Conservation (phyloP, 2,888 invertebrate genomes). For the Dilophus febrilis region DNA sequence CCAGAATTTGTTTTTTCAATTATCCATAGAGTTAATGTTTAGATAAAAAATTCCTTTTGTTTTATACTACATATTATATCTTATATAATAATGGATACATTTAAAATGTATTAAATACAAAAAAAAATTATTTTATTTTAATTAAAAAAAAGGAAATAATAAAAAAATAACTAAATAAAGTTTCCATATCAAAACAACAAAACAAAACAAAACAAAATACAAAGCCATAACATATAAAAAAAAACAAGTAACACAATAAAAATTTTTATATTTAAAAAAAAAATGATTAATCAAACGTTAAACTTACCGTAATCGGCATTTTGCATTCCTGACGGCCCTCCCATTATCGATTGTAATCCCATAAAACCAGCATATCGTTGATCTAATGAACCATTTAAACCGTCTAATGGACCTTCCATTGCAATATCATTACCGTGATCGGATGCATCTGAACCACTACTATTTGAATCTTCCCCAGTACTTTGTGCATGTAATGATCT, state of each 20-base stretch:
- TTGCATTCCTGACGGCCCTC: slow-evolving; percentile 73
- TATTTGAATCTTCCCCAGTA: slow-evolving; percentile 68
- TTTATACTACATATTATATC: too few species aligned
- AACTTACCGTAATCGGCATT: slow-evolving; percentile 66
- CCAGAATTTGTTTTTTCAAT: too few species aligned
- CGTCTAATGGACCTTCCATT: slow-evolving; percentile 41
- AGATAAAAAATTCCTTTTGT: too few species aligned
- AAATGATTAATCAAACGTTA: neutral
- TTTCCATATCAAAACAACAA: neutral
- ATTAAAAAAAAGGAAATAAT: too few species aligned
- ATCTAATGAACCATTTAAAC: slow-evolving; percentile 45
- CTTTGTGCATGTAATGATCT: slow-evolving; percentile 45
- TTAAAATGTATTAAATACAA: too few species aligned
- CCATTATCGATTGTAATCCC: slow-evolving; percentile 63
- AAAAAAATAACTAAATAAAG: neutral
- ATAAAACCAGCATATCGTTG: slow-evolving; percentile 63
- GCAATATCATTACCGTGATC: slow-evolving; percentile 40
- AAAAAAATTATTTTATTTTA: too few species aligned
- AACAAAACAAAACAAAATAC: neutral
- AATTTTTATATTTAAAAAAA: neutral
- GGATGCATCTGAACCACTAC: slow-evolving; percentile 67
- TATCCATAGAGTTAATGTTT: too few species aligned
- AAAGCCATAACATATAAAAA: too few species aligned
- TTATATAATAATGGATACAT: too few species aligned
- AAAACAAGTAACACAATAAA: neutral